Evolutionary conservation across 2,113 vertebrate genomes (phyloP), one percentile per base, ranked within the genome.

Genomic region (Chascanopsetta lugubris): DNA sequence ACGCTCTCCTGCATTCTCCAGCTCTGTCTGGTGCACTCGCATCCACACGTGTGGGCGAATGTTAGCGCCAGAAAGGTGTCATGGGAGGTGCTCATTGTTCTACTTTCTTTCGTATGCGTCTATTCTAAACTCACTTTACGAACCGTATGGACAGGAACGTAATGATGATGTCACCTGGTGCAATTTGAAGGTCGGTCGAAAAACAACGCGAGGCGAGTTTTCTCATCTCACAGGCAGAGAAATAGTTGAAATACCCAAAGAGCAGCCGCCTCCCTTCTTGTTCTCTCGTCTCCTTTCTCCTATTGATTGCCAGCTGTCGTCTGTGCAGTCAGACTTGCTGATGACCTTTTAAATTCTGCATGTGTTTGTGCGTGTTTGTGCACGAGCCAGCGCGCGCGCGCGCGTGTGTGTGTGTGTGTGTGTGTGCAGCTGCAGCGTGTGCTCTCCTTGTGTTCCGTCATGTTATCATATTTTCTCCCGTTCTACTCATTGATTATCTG

Each of bases 301-400:
- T 87, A 88, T 89, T 89, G 87, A 90, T 90, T 87, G 87, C 72
- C 75, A 86, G 83, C 68, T 80, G 81, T 90, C 79, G 83, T 80
- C 73, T 79, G 80, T 60, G 69, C 69, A 78, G 79, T 77, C 85
- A 71, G 74, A 77, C 75, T 79, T 69, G 80, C 85, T 77, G 80
- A 86, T 90, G 86, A 90, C 89, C 87, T 90, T 89, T n/a, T 90
- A 83, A 83, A 88, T 68, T 81, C 13, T 75, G 20, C n/a, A 17
- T 34, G 20, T 17, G 25, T 3, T 11, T 21, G 5, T 56, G 15
- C 10, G 30, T 26, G 24, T 78, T 67, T 69, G 48, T 55, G 64
- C 65, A 36, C 46, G 63, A 69, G 46, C 11, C 25, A 25, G 17
- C 12, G 45, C 59, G 64, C 21, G 54, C 26, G 17, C 12, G 45